A percentile compares a stretch with the other conserved stretches of the same genome.
Evolutionary conservation across 1,140 invertebrate genomes (phyloP).

Genomic region (Heliconius eleuchia): DNA sequence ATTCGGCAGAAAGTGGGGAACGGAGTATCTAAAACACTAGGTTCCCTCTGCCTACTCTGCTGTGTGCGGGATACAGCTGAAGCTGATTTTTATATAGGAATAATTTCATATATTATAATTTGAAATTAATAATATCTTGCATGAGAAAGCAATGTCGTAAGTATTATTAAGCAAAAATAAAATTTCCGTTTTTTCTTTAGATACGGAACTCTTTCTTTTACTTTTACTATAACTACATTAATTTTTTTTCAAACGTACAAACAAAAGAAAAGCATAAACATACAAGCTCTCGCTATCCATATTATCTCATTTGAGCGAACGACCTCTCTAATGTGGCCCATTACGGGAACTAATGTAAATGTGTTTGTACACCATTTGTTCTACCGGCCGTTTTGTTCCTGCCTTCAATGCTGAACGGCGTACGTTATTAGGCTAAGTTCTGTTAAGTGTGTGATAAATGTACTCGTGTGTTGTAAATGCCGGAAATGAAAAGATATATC

Average conservation of each 20-base stretch:
- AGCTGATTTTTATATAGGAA: no score
- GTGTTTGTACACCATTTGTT: constrained; percentile 64
- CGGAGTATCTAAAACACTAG: no score
- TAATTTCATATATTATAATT: no score
- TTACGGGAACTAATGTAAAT: constrained; percentile 69
- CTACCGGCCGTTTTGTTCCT: constrained; percentile 46
- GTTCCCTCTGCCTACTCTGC: no score
- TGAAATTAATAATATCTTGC: no score
- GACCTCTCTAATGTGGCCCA: constrained; percentile 61
- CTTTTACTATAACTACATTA: no score
- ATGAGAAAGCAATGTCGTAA: no score
- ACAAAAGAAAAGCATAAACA: constrained; percentile 26
- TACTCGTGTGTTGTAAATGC: not conserved
- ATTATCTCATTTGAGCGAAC: constrained; percentile 63
- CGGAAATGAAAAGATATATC: not conserved
- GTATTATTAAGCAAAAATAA: no score
- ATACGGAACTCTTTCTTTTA: no score
- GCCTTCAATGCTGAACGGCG: constrained; percentile 25
- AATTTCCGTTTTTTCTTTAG: no score
- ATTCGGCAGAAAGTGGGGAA: no score
- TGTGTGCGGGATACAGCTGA: no score
- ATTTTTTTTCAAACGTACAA: not conserved
- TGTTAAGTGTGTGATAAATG: constrained; percentile 24
- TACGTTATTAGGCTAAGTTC: constrained; percentile 20
- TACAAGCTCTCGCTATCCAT: constrained; percentile 38